These are phyloP conservation scores for Rhagonycha fulva DNA, from an alignment of 2,888 invertebrate genomes.

Conservation along the genomic window DNA sequence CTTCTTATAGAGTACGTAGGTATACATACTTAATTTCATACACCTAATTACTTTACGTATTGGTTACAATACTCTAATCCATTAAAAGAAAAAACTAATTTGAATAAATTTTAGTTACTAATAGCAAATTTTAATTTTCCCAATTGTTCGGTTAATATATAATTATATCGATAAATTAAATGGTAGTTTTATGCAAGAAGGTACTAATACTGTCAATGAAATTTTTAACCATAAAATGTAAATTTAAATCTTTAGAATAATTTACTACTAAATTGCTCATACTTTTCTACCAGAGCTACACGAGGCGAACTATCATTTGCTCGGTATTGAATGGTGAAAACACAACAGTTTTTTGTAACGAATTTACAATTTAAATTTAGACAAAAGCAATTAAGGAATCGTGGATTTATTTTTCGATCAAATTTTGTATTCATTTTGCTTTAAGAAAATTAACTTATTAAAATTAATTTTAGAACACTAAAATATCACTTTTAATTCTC, in stretches of 20 bases:
- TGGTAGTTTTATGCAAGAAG: neutral
- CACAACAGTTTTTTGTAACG: neutral
- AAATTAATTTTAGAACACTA: no score
- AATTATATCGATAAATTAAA: neutral
- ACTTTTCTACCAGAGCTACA: neutral
- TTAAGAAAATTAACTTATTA: no score
- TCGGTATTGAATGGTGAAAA: neutral
- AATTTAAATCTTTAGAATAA: neutral
- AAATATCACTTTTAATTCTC: no score
- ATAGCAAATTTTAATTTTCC: neutral
- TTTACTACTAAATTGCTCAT: neutral
- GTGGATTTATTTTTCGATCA: no score
- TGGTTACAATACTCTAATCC: neutral
- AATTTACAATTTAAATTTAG: no score
- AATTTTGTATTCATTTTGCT: no score
- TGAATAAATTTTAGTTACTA: neutral
- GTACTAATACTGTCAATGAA: neutral
- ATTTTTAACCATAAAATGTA: neutral
- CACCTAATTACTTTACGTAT: neutral
- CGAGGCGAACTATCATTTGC: neutral
- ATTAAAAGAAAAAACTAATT: neutral
- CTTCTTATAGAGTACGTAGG: neutral
- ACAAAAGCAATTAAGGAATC: no score
- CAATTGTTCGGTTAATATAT: neutral
- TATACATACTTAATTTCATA: neutral